Percentiles rank a stretch among this genome's conserved stretches.
phyloP scores from a whole-genome alignment of 2,888 invertebrate genomes.

The Nephrotoma appendiculata region DNA sequence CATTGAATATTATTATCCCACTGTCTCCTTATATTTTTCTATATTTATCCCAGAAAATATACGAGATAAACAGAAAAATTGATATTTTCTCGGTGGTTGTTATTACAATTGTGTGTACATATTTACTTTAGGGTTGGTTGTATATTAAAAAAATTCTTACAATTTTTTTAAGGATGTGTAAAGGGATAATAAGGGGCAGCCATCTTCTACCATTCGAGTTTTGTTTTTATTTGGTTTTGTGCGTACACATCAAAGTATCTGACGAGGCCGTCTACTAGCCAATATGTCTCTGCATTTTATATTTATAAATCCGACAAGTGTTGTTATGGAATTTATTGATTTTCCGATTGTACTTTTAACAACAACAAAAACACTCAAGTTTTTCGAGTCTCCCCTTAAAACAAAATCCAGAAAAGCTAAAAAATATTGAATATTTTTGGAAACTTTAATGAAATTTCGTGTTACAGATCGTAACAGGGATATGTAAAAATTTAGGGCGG shows the following conservation, averaged over 20 bases:
- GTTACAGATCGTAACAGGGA: not conserved
- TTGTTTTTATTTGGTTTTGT: not conserved
- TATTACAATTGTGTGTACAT: not conserved
- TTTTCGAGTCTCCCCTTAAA: not conserved
- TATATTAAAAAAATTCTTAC: not conserved
- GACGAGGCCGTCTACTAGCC: too few species aligned
- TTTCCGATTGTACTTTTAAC: not conserved
- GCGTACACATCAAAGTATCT: not conserved
- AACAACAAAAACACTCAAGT: not conserved
- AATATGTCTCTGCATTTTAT: not conserved
- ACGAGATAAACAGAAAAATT: not conserved
- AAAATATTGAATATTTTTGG: not conserved
- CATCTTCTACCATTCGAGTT: not conserved
- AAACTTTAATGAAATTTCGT: not conserved
- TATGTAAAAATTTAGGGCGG: not conserved
- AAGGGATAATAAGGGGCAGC: not conserved
- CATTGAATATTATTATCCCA: not conserved
- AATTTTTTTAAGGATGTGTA: not conserved
- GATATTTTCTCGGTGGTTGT: not conserved
- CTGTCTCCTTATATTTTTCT: not conserved
- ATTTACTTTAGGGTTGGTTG: not conserved
- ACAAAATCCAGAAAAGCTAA: not conserved
- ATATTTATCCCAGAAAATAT: not conserved
- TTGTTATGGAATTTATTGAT: not conserved
- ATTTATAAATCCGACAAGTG: not conserved